Percentiles rank a stretch among this genome's conserved stretches.
Evolutionary conservation across 2,113 vertebrate genomes (phyloP).

Genomic region (Girardinichthys multiradiatus): DNA sequence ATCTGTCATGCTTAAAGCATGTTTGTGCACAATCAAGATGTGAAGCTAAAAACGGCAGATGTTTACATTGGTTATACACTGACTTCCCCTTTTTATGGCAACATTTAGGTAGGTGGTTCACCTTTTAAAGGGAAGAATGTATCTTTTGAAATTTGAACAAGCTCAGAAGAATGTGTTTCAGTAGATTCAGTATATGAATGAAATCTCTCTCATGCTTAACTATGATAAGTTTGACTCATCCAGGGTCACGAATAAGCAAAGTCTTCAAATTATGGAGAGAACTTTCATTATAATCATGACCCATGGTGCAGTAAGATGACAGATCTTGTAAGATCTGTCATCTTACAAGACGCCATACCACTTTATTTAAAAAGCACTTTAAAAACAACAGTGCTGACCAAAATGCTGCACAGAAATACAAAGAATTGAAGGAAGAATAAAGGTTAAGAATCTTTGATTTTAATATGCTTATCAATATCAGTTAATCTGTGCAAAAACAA

Average conservation of each 20-base stretch:
- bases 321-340: not conserved
- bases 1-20: constrained; percentile 3
- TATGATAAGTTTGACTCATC: too few species aligned
- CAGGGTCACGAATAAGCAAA: too few species aligned
- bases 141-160: constrained; percentile 3
- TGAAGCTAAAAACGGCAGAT: constrained; percentile 12
- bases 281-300: not conserved
- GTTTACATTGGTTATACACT: constrained; percentile 9
- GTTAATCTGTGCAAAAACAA: too few species aligned
- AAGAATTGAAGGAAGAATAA: not conserved
- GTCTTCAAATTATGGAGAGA: too few species aligned
- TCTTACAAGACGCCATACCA: not conserved
- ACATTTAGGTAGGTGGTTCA: not conserved
- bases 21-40: not conserved
- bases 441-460: not conserved
- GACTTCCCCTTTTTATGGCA: not conserved
- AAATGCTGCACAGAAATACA: not conserved
- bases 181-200: not conserved
- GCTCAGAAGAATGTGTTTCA: not conserved
- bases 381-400: not conserved
- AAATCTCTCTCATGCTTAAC: not conserved
- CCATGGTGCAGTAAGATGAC: not conserved
- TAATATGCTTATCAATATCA: too few species aligned
- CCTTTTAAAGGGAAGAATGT: not conserved
- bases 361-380: not conserved